Conservation (phyloP, 2,888 invertebrate species). For the Diaperis boleti region DNA sequence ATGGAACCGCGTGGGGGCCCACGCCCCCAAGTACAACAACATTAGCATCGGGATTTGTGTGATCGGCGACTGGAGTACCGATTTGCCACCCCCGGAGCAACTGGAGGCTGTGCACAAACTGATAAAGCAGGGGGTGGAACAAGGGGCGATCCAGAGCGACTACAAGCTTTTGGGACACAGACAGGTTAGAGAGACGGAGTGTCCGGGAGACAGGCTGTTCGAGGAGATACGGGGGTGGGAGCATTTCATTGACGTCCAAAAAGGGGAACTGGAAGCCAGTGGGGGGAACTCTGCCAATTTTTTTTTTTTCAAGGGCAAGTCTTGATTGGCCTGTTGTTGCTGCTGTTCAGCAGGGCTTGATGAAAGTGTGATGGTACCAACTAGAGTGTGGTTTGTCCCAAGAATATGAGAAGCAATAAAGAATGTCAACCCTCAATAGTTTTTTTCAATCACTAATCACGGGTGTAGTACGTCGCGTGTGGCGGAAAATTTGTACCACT, state of each 20-base stretch:
- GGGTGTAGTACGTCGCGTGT: no score
- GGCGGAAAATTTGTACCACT: no score
- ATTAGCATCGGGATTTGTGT: constrained; percentile 78
- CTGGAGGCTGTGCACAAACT: constrained; percentile 71
- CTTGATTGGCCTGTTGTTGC: constrained; percentile 4
- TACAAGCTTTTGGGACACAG: constrained; percentile 77
- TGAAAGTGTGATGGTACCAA: no score
- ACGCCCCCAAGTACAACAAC: constrained; percentile 76
- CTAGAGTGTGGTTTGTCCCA: no score
- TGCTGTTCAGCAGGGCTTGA: background rate
- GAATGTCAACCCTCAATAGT: no score
- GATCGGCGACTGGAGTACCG: constrained; percentile 78
- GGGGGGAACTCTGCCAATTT: constrained; percentile 8
- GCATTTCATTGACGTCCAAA: constrained; percentile 59
- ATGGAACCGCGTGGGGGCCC: constrained; percentile 78
- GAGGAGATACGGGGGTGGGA: constrained; percentile 75
- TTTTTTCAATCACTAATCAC: no score
- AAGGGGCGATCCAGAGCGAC: constrained; percentile 71
- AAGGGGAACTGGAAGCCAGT: background rate
- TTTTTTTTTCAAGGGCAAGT: constrained; percentile 25
- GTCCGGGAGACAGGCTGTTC: constrained; percentile 75
- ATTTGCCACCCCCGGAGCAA: constrained; percentile 72
- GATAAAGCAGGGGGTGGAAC: constrained; percentile 72
- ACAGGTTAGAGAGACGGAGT: constrained; percentile 74
- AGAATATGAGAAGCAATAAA: no score